Evolutionary conservation across 2,797 vertebrate species (phyloP).

Genomic region (Paedocypris micromegethes): DNA sequence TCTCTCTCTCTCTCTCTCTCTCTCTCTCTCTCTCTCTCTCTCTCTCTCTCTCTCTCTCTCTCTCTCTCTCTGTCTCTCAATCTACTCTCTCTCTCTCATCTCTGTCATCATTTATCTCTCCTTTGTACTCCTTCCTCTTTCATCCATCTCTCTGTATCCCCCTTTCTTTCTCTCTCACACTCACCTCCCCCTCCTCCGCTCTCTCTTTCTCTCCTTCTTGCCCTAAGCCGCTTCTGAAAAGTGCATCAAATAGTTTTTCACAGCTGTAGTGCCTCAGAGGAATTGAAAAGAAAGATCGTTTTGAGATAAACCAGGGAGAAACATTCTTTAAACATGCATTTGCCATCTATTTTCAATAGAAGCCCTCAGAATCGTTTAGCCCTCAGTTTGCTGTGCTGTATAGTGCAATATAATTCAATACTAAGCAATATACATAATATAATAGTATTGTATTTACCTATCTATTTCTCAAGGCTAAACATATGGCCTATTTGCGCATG

Average conservation of each 20-base stretch:
- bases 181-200: constrained; percentile 6
- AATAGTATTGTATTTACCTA: too few species aligned
- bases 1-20: too few species aligned
- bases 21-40: too few species aligned
- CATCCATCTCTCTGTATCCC: constrained; percentile 10
- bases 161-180: background rate
- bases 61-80: too few species aligned
- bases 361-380: constrained; percentile 10
- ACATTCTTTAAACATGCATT: constrained; percentile 19
- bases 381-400: constrained; percentile 20
- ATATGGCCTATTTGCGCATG: too few species aligned
- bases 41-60: too few species aligned
- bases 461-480: too few species aligned
- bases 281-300: constrained; percentile 27
- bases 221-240: constrained; percentile 26
- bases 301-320: constrained; percentile 30
- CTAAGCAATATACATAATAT: background rate
- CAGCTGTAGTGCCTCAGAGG: constrained; percentile 31
- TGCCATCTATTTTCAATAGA: constrained; percentile 15
- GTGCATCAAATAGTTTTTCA: constrained; percentile 32
- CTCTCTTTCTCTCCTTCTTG: background rate
- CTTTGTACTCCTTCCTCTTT: background rate
- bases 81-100: too few species aligned
- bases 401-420: too few species aligned
- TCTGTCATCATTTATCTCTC: constrained; percentile 20